A percentile compares a stretch with the other conserved stretches of the same genome.
Conservation (phyloP, 2,113 vertebrate genomes). For the Halcyon senegalensis region DNA sequence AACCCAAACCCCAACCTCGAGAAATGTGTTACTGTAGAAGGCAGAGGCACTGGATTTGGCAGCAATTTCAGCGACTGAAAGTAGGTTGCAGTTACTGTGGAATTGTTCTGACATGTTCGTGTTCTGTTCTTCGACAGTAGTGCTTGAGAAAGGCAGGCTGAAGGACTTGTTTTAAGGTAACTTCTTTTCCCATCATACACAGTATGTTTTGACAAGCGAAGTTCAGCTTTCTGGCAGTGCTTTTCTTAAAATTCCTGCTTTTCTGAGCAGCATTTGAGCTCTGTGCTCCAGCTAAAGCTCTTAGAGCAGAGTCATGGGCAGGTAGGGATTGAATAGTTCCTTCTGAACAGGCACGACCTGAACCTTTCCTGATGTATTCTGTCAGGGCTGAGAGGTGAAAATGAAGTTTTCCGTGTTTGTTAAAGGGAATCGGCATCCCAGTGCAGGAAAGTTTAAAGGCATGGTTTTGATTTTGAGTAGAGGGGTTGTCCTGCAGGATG, state of each 20-base stretch:
- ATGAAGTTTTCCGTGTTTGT: background rate
- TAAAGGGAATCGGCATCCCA: background rate
- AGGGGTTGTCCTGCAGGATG: rapidly evolving
- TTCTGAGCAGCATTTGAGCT: background rate
- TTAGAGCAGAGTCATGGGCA: background rate
- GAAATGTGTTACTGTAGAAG: background rate
- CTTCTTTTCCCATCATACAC: background rate
- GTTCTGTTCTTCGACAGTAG: background rate
- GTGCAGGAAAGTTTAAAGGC: background rate
- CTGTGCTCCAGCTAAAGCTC: background rate
- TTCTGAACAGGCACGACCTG: background rate
- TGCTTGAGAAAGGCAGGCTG: background rate
- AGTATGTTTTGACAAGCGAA: background rate
- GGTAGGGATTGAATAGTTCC: background rate
- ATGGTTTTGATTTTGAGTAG: background rate
- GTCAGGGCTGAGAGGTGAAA: background rate
- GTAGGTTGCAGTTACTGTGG: background rate
- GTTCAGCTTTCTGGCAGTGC: background rate
- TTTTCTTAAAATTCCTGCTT: background rate
- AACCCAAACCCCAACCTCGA: background rate
- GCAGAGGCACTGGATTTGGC: background rate
- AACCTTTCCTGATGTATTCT: background rate
- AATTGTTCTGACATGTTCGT: constrained; percentile 20
- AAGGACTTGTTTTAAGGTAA: background rate
- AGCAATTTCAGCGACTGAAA: background rate